These are phyloP conservation scores for Brachionus plicatilis DNA, from an alignment of 1,140 invertebrate species.

Conservation along the genomic window DNA sequence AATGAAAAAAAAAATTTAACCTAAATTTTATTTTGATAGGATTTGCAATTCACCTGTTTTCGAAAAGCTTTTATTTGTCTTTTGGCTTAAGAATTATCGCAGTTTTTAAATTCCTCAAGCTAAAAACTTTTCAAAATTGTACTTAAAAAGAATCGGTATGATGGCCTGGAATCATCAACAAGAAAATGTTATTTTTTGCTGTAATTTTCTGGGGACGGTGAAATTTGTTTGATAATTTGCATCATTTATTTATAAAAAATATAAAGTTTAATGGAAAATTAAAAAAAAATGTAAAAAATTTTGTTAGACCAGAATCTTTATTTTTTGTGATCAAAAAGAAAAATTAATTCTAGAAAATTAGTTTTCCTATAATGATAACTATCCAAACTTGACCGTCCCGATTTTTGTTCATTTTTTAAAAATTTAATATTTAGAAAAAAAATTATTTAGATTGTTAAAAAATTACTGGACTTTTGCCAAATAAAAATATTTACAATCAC, in stretches of 20 bases:
- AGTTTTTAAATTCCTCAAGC: neutral
- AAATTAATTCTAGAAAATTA: no score
- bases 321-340: no score
- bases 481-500: neutral
- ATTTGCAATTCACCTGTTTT: neutral
- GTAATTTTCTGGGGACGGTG: no score
- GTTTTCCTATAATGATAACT: no score
- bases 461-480: neutral
- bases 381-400: no score
- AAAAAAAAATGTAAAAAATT: no score
- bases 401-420: neutral
- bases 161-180: neutral
- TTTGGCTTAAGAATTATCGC: neutral
- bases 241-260: no score
- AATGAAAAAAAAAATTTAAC: neutral
- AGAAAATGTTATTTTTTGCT: neutral
- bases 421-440: neutral
- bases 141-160: neutral
- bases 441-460: neutral
- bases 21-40: constrained; percentile 1
- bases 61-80: neutral
- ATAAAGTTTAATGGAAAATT: no score
- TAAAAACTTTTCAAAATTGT: neutral
- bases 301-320: no score
- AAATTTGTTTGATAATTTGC: no score